phyloP scores from a whole-genome alignment of 2,888 invertebrate species.

The Diadegma fenestrale region DNA sequence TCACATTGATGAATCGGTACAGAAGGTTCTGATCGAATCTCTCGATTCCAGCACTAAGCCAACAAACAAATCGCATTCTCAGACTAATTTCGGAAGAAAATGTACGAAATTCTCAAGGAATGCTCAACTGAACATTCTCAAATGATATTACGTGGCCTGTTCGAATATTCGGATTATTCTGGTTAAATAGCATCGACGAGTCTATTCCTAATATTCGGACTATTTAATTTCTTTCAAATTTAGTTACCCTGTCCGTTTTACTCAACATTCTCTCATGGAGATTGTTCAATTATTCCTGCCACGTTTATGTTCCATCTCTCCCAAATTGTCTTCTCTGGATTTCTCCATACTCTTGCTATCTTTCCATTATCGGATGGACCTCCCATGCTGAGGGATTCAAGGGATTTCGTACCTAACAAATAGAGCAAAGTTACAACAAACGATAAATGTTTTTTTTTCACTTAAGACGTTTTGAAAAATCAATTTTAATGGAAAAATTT shows the following conservation, averaged over 20 bases:
- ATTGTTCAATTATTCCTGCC: not conserved
- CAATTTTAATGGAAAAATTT: not conserved
- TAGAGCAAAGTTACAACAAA: not conserved
- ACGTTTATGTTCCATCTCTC: not conserved
- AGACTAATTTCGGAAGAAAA: slow-evolving; percentile 39
- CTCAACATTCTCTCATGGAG: not conserved
- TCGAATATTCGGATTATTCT: slow-evolving; percentile 35
- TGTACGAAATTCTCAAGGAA: slow-evolving; percentile 35
- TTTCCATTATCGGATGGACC: not conserved
- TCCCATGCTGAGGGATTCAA: not conserved
- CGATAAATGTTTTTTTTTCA: not conserved
- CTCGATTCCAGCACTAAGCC: slow-evolving; percentile 24
- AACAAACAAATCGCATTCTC: slow-evolving; percentile 48
- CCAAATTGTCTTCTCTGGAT: not conserved
- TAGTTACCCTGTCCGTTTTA: not conserved
- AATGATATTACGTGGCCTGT: not conserved
- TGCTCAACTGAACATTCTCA: slow-evolving; percentile 5
- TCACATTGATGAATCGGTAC: not conserved
- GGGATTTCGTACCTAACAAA: not conserved
- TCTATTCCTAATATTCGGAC: not conserved
- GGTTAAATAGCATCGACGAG: not conserved
- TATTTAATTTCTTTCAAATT: not conserved
- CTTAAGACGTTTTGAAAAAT: not conserved
- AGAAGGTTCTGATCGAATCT: not conserved
- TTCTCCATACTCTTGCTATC: not conserved